These are phyloP conservation scores for Pandemis cinnamomeana DNA, from an alignment of 2,888 invertebrate species.

Conservation along the genomic window DNA sequence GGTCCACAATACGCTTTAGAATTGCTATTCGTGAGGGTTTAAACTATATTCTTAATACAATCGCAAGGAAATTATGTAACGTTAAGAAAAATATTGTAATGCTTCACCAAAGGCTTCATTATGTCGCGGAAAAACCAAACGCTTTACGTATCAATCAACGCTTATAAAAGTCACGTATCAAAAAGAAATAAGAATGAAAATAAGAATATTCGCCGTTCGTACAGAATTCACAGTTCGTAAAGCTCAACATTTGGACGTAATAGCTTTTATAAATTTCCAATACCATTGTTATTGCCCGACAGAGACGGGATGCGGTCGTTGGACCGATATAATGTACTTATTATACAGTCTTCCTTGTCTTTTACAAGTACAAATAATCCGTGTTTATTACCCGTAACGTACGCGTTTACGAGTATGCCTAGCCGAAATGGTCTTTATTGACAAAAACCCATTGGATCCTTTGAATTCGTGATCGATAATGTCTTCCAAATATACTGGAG, in stretches of 20 bases:
- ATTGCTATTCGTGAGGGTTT: neutral
- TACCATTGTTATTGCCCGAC: constrained; percentile 62
- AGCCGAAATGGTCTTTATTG: constrained; percentile 69
- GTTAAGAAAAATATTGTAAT: constrained; percentile 10
- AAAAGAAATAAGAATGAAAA: constrained; percentile 37
- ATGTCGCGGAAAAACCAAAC: constrained; percentile 5
- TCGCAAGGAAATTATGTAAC: neutral
- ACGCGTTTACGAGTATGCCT: constrained; percentile 55
- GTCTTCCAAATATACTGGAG: constrained; percentile 9
- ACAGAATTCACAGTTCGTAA: constrained; percentile 67
- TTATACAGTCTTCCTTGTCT: constrained; percentile 64
- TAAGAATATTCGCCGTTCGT: constrained; percentile 33
- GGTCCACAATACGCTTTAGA: neutral
- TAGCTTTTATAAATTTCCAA: constrained; percentile 67
- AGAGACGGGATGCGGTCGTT: constrained; percentile 66
- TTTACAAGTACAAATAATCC: constrained; percentile 57
- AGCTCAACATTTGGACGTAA: constrained; percentile 59
- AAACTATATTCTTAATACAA: neutral
- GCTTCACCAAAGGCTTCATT: constrained; percentile 26
- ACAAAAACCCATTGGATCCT: constrained; percentile 41
- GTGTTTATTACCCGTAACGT: constrained; percentile 63
- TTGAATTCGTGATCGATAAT: constrained; percentile 18
- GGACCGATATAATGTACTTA: constrained; percentile 66
- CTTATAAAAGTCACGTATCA: constrained; percentile 31
- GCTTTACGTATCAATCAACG: constrained; percentile 39